Evolutionary conservation across 2,797 vertebrate genomes (phyloP).

Genomic region (Trichosurus vulpecula): DNA sequence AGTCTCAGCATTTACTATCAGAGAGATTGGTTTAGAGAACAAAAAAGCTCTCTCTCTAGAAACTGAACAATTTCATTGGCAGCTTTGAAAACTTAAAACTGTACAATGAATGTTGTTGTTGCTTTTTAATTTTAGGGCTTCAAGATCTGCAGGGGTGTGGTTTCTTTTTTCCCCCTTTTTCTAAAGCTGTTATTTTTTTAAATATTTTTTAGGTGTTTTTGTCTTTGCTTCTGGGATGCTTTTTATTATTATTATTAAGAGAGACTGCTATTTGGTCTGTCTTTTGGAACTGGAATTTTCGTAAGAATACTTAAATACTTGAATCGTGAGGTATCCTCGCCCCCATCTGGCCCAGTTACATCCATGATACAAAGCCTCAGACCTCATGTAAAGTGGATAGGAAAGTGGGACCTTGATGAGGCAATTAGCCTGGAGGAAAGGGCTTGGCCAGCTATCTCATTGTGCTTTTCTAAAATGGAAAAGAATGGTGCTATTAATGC

Average conservation of each 20-base stretch:
- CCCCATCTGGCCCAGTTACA: constrained; percentile 61
- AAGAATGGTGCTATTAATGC: constrained; percentile 39
- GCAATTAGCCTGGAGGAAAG: constrained; percentile 74
- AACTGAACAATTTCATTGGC: constrained; percentile 45
- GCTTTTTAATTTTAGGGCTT: background rate
- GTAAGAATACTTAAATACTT: constrained; percentile 55
- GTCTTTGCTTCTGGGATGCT: constrained; percentile 31
- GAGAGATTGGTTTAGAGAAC: constrained; percentile 52
- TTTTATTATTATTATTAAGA: background rate
- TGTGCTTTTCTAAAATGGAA: constrained; percentile 54
- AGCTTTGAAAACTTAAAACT: background rate
- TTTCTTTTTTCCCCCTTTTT: background rate
- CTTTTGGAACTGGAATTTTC: constrained; percentile 50
- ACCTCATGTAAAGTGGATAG: constrained; percentile 76
- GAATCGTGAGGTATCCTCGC: constrained; percentile 22
- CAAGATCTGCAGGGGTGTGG: background rate
- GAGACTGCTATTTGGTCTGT: constrained; percentile 46
- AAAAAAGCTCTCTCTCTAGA: constrained; percentile 12
- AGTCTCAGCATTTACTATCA: constrained; percentile 40
- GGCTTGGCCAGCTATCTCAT: constrained; percentile 35
- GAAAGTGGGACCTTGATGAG: constrained; percentile 77
- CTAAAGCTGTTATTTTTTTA: accelerated
- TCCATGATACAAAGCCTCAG: constrained; percentile 48
- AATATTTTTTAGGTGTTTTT: background rate
- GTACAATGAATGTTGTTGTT: accelerated